phyloP scores from a whole-genome alignment of 2,797 vertebrate genomes.

The Garrulus glandarius region DNA sequence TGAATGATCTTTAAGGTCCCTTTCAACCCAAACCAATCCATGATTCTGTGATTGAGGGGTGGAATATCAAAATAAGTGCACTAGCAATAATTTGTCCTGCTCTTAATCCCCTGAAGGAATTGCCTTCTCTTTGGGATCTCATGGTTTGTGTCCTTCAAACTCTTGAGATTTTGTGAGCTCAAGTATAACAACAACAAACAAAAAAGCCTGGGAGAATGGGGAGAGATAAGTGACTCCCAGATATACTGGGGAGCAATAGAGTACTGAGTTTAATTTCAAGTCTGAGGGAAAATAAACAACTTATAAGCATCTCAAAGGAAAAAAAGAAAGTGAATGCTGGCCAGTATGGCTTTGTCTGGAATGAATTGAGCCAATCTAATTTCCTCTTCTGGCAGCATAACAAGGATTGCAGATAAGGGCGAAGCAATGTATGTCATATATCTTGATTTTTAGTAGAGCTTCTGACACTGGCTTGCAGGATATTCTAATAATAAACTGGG shows the following conservation, averaged over 20 bases:
- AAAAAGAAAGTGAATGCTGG: not conserved
- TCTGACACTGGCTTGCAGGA: not conserved
- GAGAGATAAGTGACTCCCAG: not conserved
- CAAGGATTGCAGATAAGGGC: slow-evolving; percentile 12
- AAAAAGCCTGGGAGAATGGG: not conserved
- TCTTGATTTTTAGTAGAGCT: slow-evolving; percentile 33
- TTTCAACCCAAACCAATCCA: not conserved
- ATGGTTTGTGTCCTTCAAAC: not conserved
- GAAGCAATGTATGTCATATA: not conserved
- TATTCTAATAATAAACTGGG: slow-evolving; percentile 44
- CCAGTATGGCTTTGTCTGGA: not conserved
- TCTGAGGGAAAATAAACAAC: not conserved
- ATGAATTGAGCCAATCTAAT: slow-evolving; percentile 13
- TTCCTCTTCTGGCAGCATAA: slow-evolving; percentile 27
- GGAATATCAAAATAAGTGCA: not conserved
- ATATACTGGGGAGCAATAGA: not conserved
- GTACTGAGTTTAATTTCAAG: not conserved
- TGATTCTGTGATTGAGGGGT: not conserved
- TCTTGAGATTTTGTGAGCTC: not conserved
- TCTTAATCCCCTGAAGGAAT: not conserved
- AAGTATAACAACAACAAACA: not conserved
- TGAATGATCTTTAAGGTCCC: not conserved
- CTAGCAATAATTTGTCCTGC: not conserved
- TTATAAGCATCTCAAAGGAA: not conserved
- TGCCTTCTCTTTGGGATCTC: not conserved